Conservation (phyloP, 2,113 vertebrate genomes). For the Calyptommatus sinebrachiatus region DNA sequence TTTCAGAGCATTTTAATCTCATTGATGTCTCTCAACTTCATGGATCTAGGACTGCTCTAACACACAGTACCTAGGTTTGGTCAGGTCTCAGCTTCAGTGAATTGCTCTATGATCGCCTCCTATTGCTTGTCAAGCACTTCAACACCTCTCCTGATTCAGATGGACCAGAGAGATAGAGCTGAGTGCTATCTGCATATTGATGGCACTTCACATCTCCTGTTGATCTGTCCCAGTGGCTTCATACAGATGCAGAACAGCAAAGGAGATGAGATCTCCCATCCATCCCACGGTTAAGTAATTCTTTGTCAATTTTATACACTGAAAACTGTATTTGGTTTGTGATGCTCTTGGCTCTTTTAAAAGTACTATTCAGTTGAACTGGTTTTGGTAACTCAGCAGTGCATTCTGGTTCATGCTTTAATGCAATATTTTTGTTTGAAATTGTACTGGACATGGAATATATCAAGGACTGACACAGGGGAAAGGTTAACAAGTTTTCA, state of each 20-base stretch:
- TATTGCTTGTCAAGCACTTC: conserved; percentile 58
- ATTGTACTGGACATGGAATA: background rate
- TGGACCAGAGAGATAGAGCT: too few species aligned
- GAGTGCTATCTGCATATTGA: too few species aligned
- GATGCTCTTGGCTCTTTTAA: conserved; percentile 55
- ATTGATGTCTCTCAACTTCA: too few species aligned
- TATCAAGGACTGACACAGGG: background rate
- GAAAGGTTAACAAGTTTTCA: background rate
- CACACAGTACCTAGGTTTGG: too few species aligned
- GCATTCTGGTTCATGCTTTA: conserved; percentile 41
- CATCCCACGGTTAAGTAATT: conserved; percentile 32
- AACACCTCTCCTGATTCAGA: conserved; percentile 5
- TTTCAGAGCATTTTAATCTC: too few species aligned
- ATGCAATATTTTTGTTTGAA: conserved; percentile 39
- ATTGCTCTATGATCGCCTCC: too few species aligned
- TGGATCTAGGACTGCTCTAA: too few species aligned
- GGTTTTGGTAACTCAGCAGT: conserved; percentile 64
- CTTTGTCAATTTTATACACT: conserved; percentile 25
- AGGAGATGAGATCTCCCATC: too few species aligned
- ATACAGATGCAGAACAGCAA: conserved; percentile 55
- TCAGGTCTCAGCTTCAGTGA: too few species aligned
- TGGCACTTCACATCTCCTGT: background rate
- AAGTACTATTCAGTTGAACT: conserved; percentile 62
- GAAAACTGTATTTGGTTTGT: conserved; percentile 54
- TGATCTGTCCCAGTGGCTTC: conserved; percentile 34